phyloP scores from a whole-genome alignment of 2,113 vertebrate species.

The Channa argus region DNA sequence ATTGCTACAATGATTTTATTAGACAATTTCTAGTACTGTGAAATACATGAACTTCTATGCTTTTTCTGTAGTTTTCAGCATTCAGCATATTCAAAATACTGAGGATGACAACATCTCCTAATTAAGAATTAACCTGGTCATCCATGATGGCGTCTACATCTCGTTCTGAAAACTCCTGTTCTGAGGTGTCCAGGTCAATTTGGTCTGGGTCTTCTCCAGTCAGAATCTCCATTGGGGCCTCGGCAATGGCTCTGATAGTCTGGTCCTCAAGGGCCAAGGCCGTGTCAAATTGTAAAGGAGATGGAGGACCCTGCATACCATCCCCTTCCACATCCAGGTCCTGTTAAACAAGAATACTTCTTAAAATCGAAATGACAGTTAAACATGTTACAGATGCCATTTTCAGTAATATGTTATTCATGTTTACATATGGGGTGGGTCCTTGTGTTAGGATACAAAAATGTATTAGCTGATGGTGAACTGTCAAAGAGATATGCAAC shows the following conservation, averaged over 20 bases:
- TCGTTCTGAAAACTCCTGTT: conserved; percentile 77
- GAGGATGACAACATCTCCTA: neutral
- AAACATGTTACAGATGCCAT: neutral
- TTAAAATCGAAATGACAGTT: neutral
- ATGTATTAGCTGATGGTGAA: too few relatives aligned
- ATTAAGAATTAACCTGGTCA: conserved; percentile 74
- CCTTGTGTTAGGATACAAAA: neutral
- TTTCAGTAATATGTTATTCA: neutral
- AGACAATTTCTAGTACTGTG: neutral
- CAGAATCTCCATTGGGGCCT: conserved; percentile 88
- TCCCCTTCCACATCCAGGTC: conserved; percentile 97
- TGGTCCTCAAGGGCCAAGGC: conserved; percentile 89
- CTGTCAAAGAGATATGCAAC: too few relatives aligned
- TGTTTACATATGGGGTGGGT: neutral
- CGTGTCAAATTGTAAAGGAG: conserved; percentile 94
- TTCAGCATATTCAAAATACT: neutral
- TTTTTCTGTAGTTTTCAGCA: neutral
- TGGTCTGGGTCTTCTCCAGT: conserved; percentile 84
- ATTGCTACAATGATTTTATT: conserved; percentile 41
- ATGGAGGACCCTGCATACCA: conserved; percentile 92
- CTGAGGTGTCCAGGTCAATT: conserved; percentile 62
- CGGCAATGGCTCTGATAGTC: conserved; percentile 87
- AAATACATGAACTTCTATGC: neutral
- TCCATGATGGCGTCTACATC: conserved; percentile 74
- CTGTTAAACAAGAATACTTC: conserved; percentile 68